Evolutionary conservation across 1,140 invertebrate genomes (phyloP).

Genomic region (Drosophila parabipectinata): DNA sequence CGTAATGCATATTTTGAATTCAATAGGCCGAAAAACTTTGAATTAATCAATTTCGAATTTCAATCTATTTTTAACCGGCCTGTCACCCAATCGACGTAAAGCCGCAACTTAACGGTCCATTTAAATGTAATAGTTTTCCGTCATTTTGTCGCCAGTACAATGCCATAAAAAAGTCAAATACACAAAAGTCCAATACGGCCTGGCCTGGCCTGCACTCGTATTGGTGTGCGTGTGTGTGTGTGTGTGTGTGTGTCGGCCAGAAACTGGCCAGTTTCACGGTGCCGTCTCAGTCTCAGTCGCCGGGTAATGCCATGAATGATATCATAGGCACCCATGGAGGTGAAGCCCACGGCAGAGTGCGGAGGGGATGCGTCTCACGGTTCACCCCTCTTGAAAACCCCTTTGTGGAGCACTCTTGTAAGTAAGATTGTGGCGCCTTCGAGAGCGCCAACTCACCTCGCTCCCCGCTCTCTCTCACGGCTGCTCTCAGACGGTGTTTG

Average conservation of each 20-base stretch:
- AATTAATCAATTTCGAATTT: conserved; percentile 31
- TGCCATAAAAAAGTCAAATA: conserved; percentile 54
- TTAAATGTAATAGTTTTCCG: conserved; percentile 62
- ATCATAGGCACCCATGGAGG: conserved; percentile 52
- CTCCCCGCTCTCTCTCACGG: conserved; percentile 16
- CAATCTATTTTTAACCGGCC: conserved; percentile 55
- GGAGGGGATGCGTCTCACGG: conserved; percentile 1
- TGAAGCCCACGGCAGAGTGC: background rate
- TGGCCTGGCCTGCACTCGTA: background rate
- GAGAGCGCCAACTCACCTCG: conserved; percentile 48
- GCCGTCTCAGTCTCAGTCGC: conserved; percentile 15
- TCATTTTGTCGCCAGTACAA: conserved; percentile 54
- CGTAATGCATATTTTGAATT: conserved; percentile 1
- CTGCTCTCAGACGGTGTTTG: conserved; percentile 55
- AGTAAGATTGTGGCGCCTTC: conserved; percentile 64
- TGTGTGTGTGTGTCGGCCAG: conserved; percentile 29
- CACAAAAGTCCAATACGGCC: conserved; percentile 21
- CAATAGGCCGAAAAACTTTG: conserved; percentile 9
- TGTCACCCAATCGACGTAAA: conserved; percentile 47
- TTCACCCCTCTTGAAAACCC: conserved; percentile 10
- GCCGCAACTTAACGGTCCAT: conserved; percentile 46
- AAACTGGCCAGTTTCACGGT: conserved; percentile 52
- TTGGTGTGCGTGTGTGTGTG: conserved; percentile 17
- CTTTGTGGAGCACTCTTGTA: conserved; percentile 61
- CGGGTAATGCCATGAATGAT: conserved; percentile 64